These are phyloP conservation scores for Erebia epiphron DNA, from an alignment of 2,888 invertebrate species.

Conservation along the genomic window DNA sequence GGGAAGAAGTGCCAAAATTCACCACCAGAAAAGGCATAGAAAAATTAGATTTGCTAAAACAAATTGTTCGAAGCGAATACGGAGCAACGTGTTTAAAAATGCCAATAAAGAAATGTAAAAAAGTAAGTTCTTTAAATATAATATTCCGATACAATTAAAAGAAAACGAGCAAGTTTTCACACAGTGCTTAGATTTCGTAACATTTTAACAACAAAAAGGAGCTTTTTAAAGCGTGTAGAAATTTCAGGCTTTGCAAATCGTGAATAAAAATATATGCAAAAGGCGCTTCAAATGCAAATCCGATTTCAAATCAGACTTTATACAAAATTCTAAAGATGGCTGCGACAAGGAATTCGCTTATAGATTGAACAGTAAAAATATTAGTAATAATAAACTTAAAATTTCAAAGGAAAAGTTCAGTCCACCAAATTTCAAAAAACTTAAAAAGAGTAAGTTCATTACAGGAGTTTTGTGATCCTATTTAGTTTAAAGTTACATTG, in stretches of 20 bases:
- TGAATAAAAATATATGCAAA: slow-evolving; percentile 38
- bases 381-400: background rate
- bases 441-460: slow-evolving; percentile 15
- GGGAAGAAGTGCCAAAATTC: background rate
- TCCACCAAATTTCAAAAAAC: slow-evolving; percentile 14
- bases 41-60: background rate
- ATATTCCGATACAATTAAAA: background rate
- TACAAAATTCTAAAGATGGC: slow-evolving; percentile 41
- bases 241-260: slow-evolving; percentile 40
- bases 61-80: slow-evolving; percentile 55
- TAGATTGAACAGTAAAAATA: slow-evolving; percentile 3
- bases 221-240: background rate
- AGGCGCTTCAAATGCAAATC: slow-evolving; percentile 46
- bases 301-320: slow-evolving; percentile 43
- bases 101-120: slow-evolving; percentile 59
- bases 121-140: slow-evolving; percentile 36
- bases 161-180: background rate
- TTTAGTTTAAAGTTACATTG: background rate
- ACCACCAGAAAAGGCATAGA: background rate
- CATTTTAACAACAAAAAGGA: background rate
- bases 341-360: slow-evolving; percentile 45
- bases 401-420: slow-evolving; percentile 15
- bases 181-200: no score
- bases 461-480: background rate
- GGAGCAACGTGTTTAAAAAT: slow-evolving; percentile 61